Conservation (phyloP, 2,888 invertebrate species). For the Steromphala cineraria region DNA sequence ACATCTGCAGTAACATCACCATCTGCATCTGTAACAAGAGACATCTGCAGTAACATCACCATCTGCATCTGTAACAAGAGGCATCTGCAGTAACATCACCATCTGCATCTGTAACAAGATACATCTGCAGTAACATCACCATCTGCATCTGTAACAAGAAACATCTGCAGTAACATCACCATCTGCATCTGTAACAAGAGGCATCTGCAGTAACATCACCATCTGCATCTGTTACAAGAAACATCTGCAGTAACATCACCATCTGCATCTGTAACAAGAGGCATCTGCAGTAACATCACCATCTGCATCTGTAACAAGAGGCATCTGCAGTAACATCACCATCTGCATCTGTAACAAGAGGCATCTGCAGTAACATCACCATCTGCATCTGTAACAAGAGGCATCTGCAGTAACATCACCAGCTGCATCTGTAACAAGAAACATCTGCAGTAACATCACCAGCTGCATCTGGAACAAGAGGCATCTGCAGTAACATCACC, state of each 20-base stretch:
- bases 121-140: too few species aligned
- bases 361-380: not conserved
- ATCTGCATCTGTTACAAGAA: slow-evolving; percentile 54
- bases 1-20: slow-evolving; percentile 55
- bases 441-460: slow-evolving; percentile 38
- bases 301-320: too few species aligned
- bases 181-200: slow-evolving; percentile 54
- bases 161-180: slow-evolving; percentile 39
- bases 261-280: not conserved
- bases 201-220: slow-evolving; percentile 39
- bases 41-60: slow-evolving; percentile 40
- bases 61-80: slow-evolving; percentile 54
- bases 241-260: too few species aligned
- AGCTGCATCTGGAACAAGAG: slow-evolving; percentile 54
- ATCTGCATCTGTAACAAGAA: too few species aligned
- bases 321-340: slow-evolving; percentile 39
- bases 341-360: slow-evolving; percentile 54
- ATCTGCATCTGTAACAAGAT: not conserved
- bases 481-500: too few species aligned
- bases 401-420: too few species aligned
- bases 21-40: slow-evolving; percentile 54
- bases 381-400: not conserved
- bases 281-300: too few species aligned
- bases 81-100: not conserved
- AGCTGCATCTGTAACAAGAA: too few species aligned